These are phyloP conservation scores for Brevimyrus niger DNA, from an alignment of 2,113 vertebrate species.

Conservation along the genomic window DNA sequence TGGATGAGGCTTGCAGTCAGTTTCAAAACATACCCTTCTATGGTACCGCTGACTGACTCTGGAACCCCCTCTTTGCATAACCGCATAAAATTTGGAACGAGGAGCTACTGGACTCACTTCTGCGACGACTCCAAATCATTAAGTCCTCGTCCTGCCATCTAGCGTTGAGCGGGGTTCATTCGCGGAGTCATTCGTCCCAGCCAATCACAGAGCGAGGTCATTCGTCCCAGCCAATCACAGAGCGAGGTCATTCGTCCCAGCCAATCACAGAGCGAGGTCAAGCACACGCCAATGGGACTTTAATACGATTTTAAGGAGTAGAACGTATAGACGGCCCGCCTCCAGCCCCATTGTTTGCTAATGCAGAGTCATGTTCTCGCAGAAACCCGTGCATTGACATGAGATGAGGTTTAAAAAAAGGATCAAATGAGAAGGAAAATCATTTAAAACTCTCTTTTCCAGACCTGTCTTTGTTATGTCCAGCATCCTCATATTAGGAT, in stretches of 20 bases:
- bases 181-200: neutral
- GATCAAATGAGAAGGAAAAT: neutral
- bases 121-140: neutral
- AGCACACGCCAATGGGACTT: neutral
- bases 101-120: neutral
- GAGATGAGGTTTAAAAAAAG: neutral
- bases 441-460: neutral
- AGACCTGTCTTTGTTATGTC: neutral
- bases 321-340: neutral
- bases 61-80: neutral
- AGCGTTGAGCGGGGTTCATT: neutral
- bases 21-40: neutral
- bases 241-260: neutral
- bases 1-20: neutral
- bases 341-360: neutral
- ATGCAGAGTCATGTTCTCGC: neutral
- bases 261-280: slow-evolving; percentile 2
- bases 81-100: neutral
- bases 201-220: slow-evolving; percentile 2
- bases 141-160: slow-evolving; percentile 9
- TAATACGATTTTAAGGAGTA: neutral
- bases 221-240: slow-evolving; percentile 7
- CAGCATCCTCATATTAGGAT: neutral
- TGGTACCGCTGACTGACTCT: neutral
- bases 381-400: neutral